These are phyloP conservation scores for Dasyurus viverrinus DNA, from an alignment of 2,113 vertebrate species.

Conservation along the genomic window DNA sequence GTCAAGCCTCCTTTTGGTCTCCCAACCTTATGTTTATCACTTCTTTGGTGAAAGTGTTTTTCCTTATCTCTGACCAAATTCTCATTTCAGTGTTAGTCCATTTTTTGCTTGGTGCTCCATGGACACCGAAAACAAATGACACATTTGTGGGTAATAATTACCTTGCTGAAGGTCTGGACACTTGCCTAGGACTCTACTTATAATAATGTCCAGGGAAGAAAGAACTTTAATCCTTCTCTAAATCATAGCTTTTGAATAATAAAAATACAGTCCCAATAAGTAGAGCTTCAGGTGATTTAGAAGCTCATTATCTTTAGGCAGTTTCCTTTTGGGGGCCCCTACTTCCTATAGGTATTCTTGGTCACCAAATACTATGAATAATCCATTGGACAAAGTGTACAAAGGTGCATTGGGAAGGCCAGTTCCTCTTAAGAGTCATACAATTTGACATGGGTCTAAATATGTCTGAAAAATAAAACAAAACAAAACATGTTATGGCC, in stretches of 20 bases:
- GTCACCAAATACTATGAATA: not conserved
- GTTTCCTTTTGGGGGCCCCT: slow-evolving; percentile 26
- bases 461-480: not conserved
- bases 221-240: not conserved
- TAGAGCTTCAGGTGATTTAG: not conserved
- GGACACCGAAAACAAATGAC: not conserved
- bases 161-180: not conserved
- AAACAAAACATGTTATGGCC: not conserved
- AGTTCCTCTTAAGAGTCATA: not conserved
- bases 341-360: slow-evolving; percentile 23
- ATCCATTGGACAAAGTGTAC: not conserved
- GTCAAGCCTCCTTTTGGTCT: not conserved
- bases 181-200: not conserved
- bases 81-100: slow-evolving; percentile 6
- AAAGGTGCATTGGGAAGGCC: not conserved
- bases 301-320: not conserved
- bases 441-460: not conserved
- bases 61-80: slow-evolving; percentile 34
- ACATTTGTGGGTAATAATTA: not conserved
- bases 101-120: slow-evolving; percentile 20
- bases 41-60: slow-evolving; percentile 13
- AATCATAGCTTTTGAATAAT: not conserved
- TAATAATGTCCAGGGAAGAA: not conserved
- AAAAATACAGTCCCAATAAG: not conserved
- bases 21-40: not conserved